Evolutionary conservation across 2,113 vertebrate species (phyloP), one percentile per base, ranked within the genome.

Genomic region (Meleagris gallopavo): DNA sequence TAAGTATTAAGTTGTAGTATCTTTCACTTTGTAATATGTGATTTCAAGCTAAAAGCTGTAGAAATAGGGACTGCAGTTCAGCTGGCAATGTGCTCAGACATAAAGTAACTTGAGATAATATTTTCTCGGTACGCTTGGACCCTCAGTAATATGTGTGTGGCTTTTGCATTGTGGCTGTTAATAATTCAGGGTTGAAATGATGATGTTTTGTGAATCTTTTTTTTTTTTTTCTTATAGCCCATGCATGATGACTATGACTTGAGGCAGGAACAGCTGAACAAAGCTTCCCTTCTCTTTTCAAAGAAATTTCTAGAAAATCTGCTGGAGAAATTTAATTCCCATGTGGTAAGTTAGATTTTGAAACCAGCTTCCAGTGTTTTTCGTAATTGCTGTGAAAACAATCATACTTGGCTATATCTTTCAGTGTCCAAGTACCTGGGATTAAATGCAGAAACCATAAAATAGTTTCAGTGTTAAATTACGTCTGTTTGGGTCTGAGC

Each of bases 211-310:
- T 95, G 52, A 94, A 85, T 88, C 66, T 83, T 72, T 88, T 71
- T 93, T 58, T 89, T 72, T 89, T 72, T 89, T 71, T 93, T 52
- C 72, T 90, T 45, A 5, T 95, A 99, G 99, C 99, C 99, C 13
- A 99, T 99, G 99, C 99, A 99, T 74, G 99, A 99, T 95, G 99
- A 99, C 89, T 99, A 99, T 48, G 99, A 99, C 97, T 97, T 99
- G 98, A 98, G 99, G 90, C 99, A 99, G 97, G 99, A 99, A 94
- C 99, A 99, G 93, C 86, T 99, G 96, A 99, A 99, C 98, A 99
- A 99, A 98, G 99, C 99, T 75, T 99, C 99, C 18, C 99, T 99
- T 95, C 98, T 99, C 38, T 99, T 99, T 93, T 99, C 99, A 40
- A 99, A 99, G 97, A 99, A 99, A 97, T 99, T 99, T 97, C 98